These are phyloP conservation scores for Propithecus coquereli DNA, from an alignment of 2,113 vertebrate genomes.

Conservation along the genomic window DNA sequence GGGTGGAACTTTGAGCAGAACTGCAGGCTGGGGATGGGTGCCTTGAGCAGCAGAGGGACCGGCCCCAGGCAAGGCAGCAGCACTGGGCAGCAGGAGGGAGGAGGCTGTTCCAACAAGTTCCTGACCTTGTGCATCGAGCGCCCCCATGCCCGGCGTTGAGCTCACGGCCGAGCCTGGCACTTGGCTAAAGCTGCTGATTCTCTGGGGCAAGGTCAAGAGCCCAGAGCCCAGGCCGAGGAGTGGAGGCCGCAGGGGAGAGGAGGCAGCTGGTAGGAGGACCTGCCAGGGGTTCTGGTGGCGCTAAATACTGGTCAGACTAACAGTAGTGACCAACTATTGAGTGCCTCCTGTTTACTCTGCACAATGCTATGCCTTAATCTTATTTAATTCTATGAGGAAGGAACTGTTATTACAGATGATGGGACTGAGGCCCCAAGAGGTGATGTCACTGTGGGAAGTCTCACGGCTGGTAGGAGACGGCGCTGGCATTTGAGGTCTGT, in stretches of 20 bases:
- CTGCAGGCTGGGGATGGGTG: neutral
- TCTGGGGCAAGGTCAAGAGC: neutral
- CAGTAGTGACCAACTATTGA: neutral
- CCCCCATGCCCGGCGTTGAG: neutral
- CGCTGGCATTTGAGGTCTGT: neutral
- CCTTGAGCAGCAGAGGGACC: too few species aligned
- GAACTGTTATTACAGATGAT: neutral
- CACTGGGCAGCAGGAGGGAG: neutral
- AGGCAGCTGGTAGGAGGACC: neutral
- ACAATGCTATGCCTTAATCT: neutral
- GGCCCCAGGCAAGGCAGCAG: neutral
- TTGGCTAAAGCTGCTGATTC: neutral
- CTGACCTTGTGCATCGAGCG: rapidly evolving
- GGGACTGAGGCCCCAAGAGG: neutral
- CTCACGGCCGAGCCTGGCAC: neutral
- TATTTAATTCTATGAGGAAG: neutral
- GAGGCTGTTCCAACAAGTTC: neutral
- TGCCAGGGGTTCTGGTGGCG: neutral
- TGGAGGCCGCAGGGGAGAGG: neutral
- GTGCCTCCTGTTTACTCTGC: neutral
- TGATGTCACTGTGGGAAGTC: neutral
- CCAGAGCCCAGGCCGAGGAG: rapidly evolving
- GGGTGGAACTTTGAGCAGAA: neutral
- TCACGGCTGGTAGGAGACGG: neutral
- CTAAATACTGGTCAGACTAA: neutral